These are phyloP conservation scores for Phyllotis vaccarum DNA, from an alignment of 2,797 vertebrate genomes.

Conservation along the genomic window DNA sequence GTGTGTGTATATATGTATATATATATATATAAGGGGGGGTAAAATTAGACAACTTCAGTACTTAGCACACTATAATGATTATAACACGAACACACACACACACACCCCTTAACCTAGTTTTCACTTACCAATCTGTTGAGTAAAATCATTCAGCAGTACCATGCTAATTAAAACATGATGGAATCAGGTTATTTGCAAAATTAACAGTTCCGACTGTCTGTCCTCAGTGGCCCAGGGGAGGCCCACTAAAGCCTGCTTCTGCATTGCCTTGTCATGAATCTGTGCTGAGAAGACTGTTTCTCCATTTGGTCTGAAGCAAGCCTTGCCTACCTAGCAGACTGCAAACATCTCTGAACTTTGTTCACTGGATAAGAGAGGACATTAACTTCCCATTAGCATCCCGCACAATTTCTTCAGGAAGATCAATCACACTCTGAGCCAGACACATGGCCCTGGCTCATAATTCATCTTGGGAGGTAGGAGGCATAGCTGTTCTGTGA, in stretches of 20 bases:
- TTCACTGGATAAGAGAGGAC: slow-evolving; percentile 88
- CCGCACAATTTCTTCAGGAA: slow-evolving; percentile 86
- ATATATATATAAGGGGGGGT: neutral
- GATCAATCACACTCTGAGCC: slow-evolving; percentile 85
- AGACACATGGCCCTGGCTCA: slow-evolving; percentile 84
- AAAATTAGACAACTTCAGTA: neutral
- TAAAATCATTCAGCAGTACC: neutral
- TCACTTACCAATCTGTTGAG: slow-evolving; percentile 10
- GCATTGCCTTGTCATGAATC: slow-evolving; percentile 69
- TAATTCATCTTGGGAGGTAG: slow-evolving; percentile 85
- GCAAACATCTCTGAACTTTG: slow-evolving; percentile 88
- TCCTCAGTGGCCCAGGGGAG: neutral
- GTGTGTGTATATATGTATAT: too few relatives aligned
- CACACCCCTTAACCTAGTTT: neutral
- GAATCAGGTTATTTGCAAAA: slow-evolving; percentile 80
- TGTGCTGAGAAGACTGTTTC: slow-evolving; percentile 84
- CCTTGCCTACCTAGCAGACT: slow-evolving; percentile 88
- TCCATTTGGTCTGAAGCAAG: slow-evolving; percentile 86
- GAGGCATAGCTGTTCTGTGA: slow-evolving; percentile 77
- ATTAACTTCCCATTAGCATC: slow-evolving; percentile 83
- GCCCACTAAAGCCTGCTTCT: slow-evolving; percentile 24
- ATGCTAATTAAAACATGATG: slow-evolving; percentile 74
- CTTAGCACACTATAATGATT: neutral
- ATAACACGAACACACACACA: neutral
- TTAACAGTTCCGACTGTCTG: slow-evolving; percentile 71